These are phyloP conservation scores for Paratilapia polleni DNA, from an alignment of 2,113 vertebrate species.

Conservation along the genomic window DNA sequence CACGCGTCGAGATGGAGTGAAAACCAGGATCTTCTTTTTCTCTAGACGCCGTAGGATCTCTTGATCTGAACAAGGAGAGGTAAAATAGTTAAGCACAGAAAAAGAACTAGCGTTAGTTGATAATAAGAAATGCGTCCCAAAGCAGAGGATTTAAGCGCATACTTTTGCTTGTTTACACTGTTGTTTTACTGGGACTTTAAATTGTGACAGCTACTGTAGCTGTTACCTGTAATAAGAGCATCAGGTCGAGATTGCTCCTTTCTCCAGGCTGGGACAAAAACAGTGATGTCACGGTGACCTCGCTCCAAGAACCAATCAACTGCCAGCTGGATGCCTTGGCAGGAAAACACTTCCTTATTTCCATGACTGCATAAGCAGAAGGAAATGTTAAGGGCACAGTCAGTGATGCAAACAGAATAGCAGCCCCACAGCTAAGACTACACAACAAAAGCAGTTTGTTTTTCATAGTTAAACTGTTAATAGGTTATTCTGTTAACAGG, in stretches of 20 bases:
- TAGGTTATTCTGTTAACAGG: too few species aligned
- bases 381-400: neutral
- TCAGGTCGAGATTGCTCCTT: conserved; percentile 98
- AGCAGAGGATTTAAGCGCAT: neutral
- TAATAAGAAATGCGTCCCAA: neutral
- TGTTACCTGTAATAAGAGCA: conserved; percentile 93
- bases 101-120: neutral
- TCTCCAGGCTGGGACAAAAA: conserved; percentile 97
- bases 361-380: conserved; percentile 87
- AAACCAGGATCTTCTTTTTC: conserved; percentile 96
- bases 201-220: neutral
- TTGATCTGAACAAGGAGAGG: conserved; percentile 83
- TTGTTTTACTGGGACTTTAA: neutral
- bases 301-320: conserved; percentile 98
- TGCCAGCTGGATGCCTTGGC: conserved; percentile 95
- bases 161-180: neutral
- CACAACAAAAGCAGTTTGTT: neutral
- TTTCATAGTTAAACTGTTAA: neutral
- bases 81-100: neutral
- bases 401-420: neutral
- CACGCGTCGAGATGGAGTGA: conserved; percentile 94
- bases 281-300: conserved; percentile 94
- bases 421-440: neutral
- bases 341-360: conserved; percentile 99
- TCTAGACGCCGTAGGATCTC: conserved; percentile 93